Evolutionary conservation across 1,140 invertebrate genomes (phyloP), one percentile per base, ranked within the genome.

Genomic region (Hycleus phaleratus): DNA sequence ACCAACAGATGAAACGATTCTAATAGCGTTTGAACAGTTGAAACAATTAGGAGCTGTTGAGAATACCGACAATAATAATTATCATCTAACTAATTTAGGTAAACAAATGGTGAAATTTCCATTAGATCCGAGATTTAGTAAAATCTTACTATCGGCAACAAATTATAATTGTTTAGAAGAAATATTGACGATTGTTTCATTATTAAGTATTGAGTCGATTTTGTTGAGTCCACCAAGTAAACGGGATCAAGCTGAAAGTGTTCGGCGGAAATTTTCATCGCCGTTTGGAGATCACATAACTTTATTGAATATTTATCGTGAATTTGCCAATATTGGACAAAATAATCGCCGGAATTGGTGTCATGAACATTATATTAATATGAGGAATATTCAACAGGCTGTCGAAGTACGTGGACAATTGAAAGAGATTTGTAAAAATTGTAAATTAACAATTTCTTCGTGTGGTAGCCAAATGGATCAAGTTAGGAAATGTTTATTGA

Each of bases 271-370:
- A 73, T 97, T 97, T 75, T 73, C 82, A 51, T 90, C 91, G 0
- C 80, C 84, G 46, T 84, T 93, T 65, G 95, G 96, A 7, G 96
- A 99, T 77, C 93, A 96, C 70, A 79, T 98, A 2, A 97, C 90
- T 7, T 75, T 97, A 32, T 75, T 98, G 0, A 97, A 97, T 75
- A 85, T 97, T 18, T 97, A 85, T 70, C 83, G 85, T 65, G 85
- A 84, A 6, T 97, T 84, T 73, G 82, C 79, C 58, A 85, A 83
- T 68, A 77, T 82, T 3, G 82, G 83, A 24, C 79, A 86, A 57
- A 88, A 87, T 71, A 92, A 91, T 77, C 84, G 81, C 69, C 66
- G 66, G 58, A 76, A 84, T 71, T 98, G 92, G 91, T 97, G 94
- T 71, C 82, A 84, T 68, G 90, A 94, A 55, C 94, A 97, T 75